Percentiles rank a stretch among this genome's conserved stretches.
phyloP scores from a whole-genome alignment of 2,113 vertebrate genomes.

The Brienomyrus brachyistius region DNA sequence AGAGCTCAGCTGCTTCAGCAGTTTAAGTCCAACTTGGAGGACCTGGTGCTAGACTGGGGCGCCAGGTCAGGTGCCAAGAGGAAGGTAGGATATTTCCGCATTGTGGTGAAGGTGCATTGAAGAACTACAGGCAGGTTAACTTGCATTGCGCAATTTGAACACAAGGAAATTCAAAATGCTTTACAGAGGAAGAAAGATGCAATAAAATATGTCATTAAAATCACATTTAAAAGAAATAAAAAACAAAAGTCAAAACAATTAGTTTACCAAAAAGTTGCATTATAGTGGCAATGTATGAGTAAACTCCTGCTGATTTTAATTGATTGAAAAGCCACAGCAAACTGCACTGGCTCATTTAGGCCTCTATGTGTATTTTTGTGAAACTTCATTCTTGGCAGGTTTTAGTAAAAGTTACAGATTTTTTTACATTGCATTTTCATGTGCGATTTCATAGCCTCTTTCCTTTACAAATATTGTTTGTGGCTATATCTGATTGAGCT shows the following conservation, averaged over 20 bases:
- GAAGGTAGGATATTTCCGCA: constrained; percentile 65
- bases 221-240: neutral
- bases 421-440: neutral
- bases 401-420: no score
- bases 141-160: neutral
- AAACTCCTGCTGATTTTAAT: neutral
- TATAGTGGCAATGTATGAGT: no score
- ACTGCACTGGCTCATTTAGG: no score
- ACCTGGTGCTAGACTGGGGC: constrained; percentile 70
- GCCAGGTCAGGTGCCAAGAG: constrained; percentile 72
- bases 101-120: neutral
- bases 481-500: neutral
- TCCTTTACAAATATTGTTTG: neutral
- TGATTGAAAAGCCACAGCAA: no score
- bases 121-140: neutral
- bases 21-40: constrained; percentile 87
- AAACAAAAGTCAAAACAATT: neutral
- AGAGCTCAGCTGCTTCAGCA: constrained; percentile 82
- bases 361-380: neutral
- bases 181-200: neutral
- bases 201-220: neutral
- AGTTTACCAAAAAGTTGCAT: no score
- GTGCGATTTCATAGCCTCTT: neutral
- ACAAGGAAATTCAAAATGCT: neutral
- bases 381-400: neutral